These are phyloP conservation scores for Luperina nickerlii DNA, from an alignment of 2,888 invertebrate genomes.

Conservation along the genomic window DNA sequence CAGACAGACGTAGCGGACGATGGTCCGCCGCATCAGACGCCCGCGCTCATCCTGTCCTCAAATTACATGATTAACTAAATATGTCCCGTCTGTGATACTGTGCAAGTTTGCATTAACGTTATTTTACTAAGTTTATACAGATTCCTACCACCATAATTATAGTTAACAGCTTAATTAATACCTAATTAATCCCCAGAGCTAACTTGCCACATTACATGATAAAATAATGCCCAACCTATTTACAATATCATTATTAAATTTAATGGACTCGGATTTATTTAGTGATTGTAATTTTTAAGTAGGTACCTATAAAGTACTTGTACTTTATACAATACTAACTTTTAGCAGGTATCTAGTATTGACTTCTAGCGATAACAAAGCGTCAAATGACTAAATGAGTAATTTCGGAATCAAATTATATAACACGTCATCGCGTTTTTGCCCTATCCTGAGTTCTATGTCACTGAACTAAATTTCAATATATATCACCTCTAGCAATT, in stretches of 20 bases:
- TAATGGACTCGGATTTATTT: constrained; percentile 8
- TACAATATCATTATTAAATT: background rate
- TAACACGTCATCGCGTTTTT: constrained; percentile 44
- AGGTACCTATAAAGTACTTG: background rate
- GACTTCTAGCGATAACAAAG: constrained; percentile 4
- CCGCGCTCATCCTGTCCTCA: constrained; percentile 93
- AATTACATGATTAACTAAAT: constrained; percentile 63
- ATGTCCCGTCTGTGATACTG: constrained; percentile 41
- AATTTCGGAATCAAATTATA: constrained; percentile 5
- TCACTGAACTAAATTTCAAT: constrained; percentile 41
- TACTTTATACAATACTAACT: background rate
- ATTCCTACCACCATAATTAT: background rate
- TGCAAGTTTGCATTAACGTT: constrained; percentile 4
- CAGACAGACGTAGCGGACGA: constrained; percentile 95
- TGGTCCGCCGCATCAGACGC: constrained; percentile 95
- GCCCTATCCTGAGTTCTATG: constrained; percentile 15
- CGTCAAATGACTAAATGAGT: constrained; percentile 34
- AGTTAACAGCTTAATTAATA: background rate
- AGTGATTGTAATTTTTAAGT: background rate
- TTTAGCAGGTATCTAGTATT: background rate
- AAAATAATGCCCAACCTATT: background rate
- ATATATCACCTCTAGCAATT: constrained; percentile 19
- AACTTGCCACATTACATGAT: background rate
- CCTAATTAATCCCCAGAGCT: background rate
- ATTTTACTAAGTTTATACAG: constrained; percentile 11